Evolutionary conservation across 2,797 vertebrate species (phyloP).

Genomic region (Hemitrygon akajei): DNA sequence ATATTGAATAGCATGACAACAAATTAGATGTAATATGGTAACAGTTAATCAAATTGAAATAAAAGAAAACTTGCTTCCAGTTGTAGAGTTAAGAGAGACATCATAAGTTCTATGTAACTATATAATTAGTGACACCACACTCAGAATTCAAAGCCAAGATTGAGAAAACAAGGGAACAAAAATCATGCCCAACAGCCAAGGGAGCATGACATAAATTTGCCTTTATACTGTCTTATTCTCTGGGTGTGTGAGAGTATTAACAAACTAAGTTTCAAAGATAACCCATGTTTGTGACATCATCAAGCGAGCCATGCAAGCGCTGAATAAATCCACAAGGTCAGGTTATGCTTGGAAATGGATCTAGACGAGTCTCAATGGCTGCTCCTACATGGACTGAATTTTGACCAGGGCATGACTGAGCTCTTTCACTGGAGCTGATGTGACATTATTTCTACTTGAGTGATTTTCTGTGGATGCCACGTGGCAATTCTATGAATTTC

Average conservation of each 20-base stretch:
- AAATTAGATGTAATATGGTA: background rate
- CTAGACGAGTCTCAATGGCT: background rate
- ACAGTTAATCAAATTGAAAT: background rate
- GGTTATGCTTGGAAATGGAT: background rate
- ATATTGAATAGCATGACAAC: background rate
- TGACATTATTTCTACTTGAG: constrained; percentile 22
- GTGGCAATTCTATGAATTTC: background rate
- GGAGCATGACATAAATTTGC: no score
- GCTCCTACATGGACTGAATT: background rate
- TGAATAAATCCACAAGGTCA: background rate
- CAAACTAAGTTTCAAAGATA: background rate
- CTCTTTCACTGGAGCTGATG: background rate
- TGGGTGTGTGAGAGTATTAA: no score
- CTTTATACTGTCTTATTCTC: no score
- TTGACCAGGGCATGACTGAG: background rate
- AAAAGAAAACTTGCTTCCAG: background rate
- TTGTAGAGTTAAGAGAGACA: background rate
- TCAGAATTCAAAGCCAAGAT: background rate
- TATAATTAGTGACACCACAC: no score
- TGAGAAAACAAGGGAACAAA: background rate
- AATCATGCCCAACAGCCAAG: background rate
- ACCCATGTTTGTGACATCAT: background rate
- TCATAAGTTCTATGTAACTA: background rate
- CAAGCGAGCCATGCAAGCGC: background rate
- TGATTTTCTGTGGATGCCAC: background rate